Conservation (phyloP, 2,113 vertebrate species). For the Dipodomys merriami region DNA sequence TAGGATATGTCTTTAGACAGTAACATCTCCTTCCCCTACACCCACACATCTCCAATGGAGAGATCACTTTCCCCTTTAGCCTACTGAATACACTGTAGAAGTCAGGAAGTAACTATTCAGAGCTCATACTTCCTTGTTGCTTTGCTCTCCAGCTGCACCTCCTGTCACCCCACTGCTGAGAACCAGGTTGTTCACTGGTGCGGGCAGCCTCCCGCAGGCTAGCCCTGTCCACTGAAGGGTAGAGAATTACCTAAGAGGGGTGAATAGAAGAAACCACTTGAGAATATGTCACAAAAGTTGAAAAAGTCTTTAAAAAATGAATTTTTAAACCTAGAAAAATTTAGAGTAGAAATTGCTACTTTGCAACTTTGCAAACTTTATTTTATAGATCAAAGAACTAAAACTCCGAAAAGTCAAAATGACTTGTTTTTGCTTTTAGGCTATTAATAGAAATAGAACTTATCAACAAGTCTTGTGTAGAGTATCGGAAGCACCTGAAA, state of each 20-base stretch:
- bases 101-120: neutral
- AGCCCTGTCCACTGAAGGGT: neutral
- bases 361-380: neutral
- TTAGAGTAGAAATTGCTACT: neutral
- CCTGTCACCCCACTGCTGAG: neutral
- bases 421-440: neutral
- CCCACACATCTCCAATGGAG: neutral
- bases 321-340: neutral
- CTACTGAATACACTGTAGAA: neutral
- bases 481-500: neutral
- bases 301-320: neutral
- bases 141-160: neutral
- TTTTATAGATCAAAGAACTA: neutral
- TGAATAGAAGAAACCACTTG: neutral
- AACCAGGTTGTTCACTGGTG: neutral
- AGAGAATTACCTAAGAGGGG: neutral
- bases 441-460: slow-evolving; percentile 5
- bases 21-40: neutral
- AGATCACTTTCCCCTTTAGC: neutral
- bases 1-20: neutral
- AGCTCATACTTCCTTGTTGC: neutral
- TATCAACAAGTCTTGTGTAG: neutral
- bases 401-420: slow-evolving; percentile 24
- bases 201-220: neutral
- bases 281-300: neutral